phyloP scores from a whole-genome alignment of 2,113 vertebrate genomes.

The Vulpes ferrilata region DNA sequence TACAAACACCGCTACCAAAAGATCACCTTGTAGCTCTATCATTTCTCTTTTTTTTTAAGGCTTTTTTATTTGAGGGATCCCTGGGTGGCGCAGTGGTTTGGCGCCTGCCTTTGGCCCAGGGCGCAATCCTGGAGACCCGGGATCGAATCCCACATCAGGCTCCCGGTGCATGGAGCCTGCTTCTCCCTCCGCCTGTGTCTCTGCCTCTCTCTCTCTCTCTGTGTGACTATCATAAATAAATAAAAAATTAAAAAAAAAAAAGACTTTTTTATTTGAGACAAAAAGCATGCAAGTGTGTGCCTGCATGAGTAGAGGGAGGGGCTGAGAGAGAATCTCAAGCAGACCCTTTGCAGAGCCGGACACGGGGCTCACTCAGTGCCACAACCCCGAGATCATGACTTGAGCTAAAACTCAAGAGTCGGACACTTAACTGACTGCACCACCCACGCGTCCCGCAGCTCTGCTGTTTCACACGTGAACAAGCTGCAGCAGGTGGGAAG shows the following conservation, averaged over 20 bases:
- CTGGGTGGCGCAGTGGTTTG: too few relatives aligned
- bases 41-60: neutral
- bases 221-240: too few relatives aligned
- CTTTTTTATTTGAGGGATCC: neutral
- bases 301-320: too few relatives aligned
- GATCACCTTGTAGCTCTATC: accelerated
- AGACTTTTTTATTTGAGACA: neutral
- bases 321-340: neutral
- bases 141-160: too few relatives aligned
- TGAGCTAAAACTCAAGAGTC: neutral
- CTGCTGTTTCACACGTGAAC: accelerated
- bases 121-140: too few relatives aligned
- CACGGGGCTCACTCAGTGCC: neutral
- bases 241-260: too few relatives aligned
- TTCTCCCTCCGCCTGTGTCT: too few relatives aligned
- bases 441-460: accelerated
- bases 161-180: too few relatives aligned
- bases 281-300: too few relatives aligned
- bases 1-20: neutral
- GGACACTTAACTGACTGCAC: neutral
- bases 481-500: neutral
- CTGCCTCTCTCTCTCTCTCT: too few relatives aligned
- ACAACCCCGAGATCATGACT: neutral
- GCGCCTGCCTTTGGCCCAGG: too few relatives aligned
- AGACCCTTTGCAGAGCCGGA: neutral